These are phyloP conservation scores for Cricetomys ansorgei DNA, from an alignment of 2,113 vertebrate genomes.

Conservation along the genomic window DNA sequence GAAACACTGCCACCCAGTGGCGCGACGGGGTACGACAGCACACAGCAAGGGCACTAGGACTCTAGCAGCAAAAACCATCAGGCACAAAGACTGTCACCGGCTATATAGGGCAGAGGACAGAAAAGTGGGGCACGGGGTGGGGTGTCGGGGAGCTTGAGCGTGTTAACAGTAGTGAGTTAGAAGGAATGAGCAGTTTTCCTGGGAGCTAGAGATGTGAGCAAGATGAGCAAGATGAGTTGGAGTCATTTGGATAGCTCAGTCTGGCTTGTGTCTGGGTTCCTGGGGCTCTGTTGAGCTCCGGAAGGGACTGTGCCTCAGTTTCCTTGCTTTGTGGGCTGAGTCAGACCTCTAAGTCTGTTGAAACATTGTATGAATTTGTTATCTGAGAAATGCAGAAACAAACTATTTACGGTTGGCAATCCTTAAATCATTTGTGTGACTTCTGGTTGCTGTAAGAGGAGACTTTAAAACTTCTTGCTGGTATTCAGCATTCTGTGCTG, in stretches of 20 bases:
- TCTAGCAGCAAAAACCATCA: background rate
- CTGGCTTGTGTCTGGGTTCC: background rate
- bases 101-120: background rate
- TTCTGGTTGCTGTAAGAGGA: background rate
- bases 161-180: background rate
- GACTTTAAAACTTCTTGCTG: background rate
- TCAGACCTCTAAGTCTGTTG: background rate
- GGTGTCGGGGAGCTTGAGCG: background rate
- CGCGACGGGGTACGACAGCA: background rate
- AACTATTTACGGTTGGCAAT: background rate
- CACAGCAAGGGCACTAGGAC: background rate
- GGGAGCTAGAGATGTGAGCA: constrained; percentile 56
- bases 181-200: background rate
- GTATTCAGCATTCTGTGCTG: background rate
- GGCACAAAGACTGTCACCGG: background rate
- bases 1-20: constrained; percentile 78
- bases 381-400: background rate
- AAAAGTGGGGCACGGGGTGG: background rate
- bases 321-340: background rate
- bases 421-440: background rate
- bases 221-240: constrained; percentile 79
- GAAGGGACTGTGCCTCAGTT: background rate
- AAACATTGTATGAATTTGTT: background rate
- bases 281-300: background rate
- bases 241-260: background rate